Percentiles rank a stretch among this genome's conserved stretches.
Conservation (phyloP, 2,797 vertebrate species). For the Cuniculus paca region DNA sequence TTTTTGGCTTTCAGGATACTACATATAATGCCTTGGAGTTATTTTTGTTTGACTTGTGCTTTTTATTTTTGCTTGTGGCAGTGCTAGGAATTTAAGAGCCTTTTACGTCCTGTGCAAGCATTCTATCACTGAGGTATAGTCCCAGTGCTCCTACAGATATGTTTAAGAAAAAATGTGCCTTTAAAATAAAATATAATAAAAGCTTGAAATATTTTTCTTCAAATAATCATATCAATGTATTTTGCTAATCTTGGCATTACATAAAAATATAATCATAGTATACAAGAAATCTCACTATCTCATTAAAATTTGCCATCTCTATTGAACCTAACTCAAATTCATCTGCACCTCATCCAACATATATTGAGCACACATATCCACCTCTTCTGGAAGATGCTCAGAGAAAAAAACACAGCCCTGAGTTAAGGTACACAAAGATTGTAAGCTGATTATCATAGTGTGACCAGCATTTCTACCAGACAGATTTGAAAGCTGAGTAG, state of each 20-base stretch:
- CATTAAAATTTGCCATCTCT: background rate
- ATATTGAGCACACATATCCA: background rate
- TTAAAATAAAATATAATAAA: conserved; percentile 27
- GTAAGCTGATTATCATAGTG: background rate
- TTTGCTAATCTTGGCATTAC: background rate
- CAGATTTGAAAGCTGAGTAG: background rate
- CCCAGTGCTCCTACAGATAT: background rate
- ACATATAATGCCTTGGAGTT: background rate
- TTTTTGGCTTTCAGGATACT: background rate
- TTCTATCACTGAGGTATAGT: background rate
- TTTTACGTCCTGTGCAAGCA: background rate
- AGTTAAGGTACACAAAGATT: background rate
- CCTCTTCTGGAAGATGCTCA: background rate
- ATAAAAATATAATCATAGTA: background rate
- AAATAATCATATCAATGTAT: background rate
- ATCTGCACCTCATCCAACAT: background rate
- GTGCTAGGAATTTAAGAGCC: background rate
- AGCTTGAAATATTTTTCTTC: background rate
- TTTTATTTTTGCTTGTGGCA: background rate
- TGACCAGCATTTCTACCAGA: background rate
- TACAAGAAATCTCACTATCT: background rate
- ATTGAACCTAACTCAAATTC: background rate
- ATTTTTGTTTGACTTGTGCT: background rate
- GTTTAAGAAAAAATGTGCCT: background rate
- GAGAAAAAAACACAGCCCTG: background rate